phyloP scores from a whole-genome alignment of 2,888 invertebrate genomes.

The Cryptocephalus moraei region DNA sequence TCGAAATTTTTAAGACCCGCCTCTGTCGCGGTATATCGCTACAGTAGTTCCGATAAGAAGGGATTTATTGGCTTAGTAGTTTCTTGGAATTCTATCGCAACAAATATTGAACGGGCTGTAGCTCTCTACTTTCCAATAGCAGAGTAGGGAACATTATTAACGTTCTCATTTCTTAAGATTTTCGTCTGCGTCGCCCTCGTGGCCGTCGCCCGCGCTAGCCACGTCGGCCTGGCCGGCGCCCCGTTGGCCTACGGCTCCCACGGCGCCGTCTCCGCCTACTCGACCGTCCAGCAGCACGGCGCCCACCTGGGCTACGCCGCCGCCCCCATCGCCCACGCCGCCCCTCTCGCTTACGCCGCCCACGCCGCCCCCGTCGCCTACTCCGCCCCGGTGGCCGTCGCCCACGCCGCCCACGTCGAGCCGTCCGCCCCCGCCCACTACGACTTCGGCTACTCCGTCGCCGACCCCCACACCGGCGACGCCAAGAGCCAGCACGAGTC shows the following conservation, averaged over 20 bases:
- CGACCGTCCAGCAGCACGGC: slow-evolving; percentile 10
- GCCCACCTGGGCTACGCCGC: slow-evolving; percentile 7
- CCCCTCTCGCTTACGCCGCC: slow-evolving; percentile 17
- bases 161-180: background rate
- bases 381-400: slow-evolving; percentile 12
- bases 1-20: no score
- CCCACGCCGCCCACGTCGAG: slow-evolving; percentile 16
- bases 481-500: slow-evolving; percentile 51
- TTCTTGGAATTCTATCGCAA: no score
- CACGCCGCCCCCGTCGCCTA: slow-evolving; percentile 11
- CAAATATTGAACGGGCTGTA: no score
- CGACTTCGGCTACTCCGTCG: slow-evolving; percentile 23
- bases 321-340: slow-evolving; percentile 13
- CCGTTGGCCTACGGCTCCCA: slow-evolving; percentile 4
- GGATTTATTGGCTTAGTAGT: no score
- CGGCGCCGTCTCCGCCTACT: slow-evolving; percentile 9
- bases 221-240: slow-evolving; percentile 8
- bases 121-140: no score
- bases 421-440: slow-evolving; percentile 22
- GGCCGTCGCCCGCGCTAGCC: slow-evolving; percentile 13
- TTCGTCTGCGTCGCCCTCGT: slow-evolving; percentile 15
- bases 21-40: no score
- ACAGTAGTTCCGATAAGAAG: no score
- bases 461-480: slow-evolving; percentile 38
- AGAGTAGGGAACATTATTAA: no score